These are phyloP conservation scores for Nymphicus hollandicus DNA, from an alignment of 2,113 vertebrate species.

Conservation along the genomic window DNA sequence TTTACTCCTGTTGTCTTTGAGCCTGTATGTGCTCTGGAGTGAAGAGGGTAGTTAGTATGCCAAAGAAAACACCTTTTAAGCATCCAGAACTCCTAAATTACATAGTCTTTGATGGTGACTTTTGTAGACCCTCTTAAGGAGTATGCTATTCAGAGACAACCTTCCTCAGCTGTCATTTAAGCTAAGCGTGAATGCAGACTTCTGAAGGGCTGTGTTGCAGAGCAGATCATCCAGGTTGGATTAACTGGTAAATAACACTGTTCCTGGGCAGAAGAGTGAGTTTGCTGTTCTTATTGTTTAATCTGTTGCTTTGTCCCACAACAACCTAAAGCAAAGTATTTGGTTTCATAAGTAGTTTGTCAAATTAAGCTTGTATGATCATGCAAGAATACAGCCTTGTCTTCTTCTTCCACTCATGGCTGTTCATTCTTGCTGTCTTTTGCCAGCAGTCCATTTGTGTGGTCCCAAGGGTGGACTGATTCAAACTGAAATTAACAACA, in stretches of 20 bases:
- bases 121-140: not conserved
- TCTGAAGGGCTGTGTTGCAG: not conserved
- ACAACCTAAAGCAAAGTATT: not conserved
- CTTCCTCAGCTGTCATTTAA: not conserved
- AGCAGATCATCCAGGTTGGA: not conserved
- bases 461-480: not conserved
- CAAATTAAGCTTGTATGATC: not conserved
- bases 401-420: not conserved
- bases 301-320: not conserved
- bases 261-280: not conserved
- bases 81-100: not conserved
- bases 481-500: not conserved
- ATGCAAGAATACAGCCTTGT: not conserved
- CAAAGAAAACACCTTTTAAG: not conserved
- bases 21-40: not conserved
- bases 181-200: not conserved
- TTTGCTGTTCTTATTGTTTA: not conserved
- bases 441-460: not conserved
- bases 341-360: not conserved
- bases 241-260: not conserved
- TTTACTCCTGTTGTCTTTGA: not conserved
- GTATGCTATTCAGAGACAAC: not conserved
- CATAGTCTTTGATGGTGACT: not conserved
- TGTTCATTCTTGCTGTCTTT: not conserved
- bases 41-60: not conserved